These are phyloP conservation scores for Cryptus viduatorius DNA, from an alignment of 2,888 invertebrate species.

Conservation along the genomic window DNA sequence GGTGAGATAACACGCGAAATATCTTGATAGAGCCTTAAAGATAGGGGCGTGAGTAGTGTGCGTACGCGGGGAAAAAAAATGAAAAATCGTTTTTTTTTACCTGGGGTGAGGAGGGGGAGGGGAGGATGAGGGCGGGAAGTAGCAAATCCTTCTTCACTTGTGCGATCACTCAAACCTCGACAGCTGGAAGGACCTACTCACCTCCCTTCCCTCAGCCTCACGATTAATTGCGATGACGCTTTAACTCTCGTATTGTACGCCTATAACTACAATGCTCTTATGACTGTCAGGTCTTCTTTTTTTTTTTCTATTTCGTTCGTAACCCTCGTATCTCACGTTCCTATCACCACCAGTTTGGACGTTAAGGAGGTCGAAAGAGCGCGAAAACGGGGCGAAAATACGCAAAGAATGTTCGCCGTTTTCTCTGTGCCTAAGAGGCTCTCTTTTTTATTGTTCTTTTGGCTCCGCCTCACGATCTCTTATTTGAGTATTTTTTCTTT, in stretches of 20 bases:
- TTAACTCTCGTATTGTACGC: slow-evolving; percentile 6
- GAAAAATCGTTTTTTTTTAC: too few species aligned
- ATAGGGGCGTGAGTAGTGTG: too few species aligned
- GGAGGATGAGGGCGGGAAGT: background rate
- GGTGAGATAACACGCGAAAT: too few species aligned
- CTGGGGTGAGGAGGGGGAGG: background rate
- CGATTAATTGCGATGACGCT: slow-evolving; percentile 62
- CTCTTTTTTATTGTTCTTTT: background rate
- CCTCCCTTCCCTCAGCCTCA: slow-evolving; percentile 30
- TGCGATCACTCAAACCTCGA: slow-evolving; percentile 49
- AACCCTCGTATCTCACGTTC: background rate
- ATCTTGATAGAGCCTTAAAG: too few species aligned
- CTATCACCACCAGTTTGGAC: slow-evolving; percentile 1
- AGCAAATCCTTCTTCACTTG: background rate
- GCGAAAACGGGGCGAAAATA: slow-evolving; percentile 29
- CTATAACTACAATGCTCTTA: slow-evolving; percentile 15
- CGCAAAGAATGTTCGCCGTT: slow-evolving; percentile 11
- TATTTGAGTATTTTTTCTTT: background rate
- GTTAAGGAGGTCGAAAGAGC: background rate
- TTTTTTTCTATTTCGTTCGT: slow-evolving; percentile 13
- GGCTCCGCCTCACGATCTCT: background rate
- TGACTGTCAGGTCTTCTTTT: slow-evolving; percentile 1
- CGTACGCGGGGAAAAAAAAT: too few species aligned
- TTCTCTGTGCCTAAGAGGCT: background rate
- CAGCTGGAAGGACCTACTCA: slow-evolving; percentile 18